A percentile compares a stretch with the other conserved stretches of the same genome.
Evolutionary conservation across 1,140 invertebrate genomes (phyloP).

Genomic region (Coboldia fuscipes): DNA sequence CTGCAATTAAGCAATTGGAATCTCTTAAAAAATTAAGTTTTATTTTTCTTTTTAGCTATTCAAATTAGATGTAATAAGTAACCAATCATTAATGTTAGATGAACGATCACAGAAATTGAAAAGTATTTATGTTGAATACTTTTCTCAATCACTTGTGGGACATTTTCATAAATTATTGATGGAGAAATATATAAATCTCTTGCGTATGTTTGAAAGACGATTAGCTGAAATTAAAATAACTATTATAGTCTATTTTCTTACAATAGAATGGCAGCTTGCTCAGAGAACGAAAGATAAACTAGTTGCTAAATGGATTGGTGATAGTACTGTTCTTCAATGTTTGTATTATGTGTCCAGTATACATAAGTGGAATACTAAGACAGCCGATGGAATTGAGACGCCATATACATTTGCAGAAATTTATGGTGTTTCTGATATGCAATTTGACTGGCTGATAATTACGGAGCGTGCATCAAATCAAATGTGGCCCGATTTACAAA

Average conservation of each 20-base stretch:
- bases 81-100: no score
- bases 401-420: conserved; percentile 14
- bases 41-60: no score
- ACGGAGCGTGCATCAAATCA: conserved; percentile 17
- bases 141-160: conserved; percentile 21
- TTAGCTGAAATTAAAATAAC: no score
- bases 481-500: conserved; percentile 16
- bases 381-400: conserved; percentile 8
- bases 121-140: conserved; percentile 22
- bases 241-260: no score
- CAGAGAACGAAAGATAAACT: conserved; percentile 7
- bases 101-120: conserved; percentile 20
- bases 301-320: neutral
- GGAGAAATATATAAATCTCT: conserved; percentile 23
- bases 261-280: conserved; percentile 6
- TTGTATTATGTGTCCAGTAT: conserved; percentile 14
- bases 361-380: conserved; percentile 18
- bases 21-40: conserved; percentile 3
- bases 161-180: conserved; percentile 21
- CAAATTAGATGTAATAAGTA: no score
- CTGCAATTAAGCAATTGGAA: conserved; percentile 1
- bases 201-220: conserved; percentile 18
- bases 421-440: conserved; percentile 13
- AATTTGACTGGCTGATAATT: conserved; percentile 19
- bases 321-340: conserved; percentile 13